Base-by-base conservation (phyloP, 2,888 invertebrate species). In the Deilephila porcellus region DNA sequence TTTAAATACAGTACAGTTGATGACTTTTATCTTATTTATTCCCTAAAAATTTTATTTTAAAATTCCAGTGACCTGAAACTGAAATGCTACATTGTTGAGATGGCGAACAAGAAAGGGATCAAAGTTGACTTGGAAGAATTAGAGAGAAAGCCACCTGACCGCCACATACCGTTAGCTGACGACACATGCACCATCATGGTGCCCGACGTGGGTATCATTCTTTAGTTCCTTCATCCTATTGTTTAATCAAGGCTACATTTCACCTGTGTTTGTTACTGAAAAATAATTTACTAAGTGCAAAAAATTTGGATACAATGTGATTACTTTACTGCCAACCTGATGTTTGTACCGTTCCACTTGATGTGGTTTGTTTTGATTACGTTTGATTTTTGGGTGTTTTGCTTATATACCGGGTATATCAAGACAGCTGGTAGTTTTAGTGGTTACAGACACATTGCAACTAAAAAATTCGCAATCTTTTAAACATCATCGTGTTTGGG, bases 121-220 rank as follows among this genome's bases (percentile, higher is more conserved):
- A 81, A 86, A 20, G 76, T 93, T 14, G 90, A 92, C 74, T 75
- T 88, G 7, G 87, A 90, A 17, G 83, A 86, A 71, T 60, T 90
- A 60, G 84, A 87, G 7, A 71, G 78, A 0, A 86, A 83, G 20
- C 77, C 75, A 53, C 74, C 80, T 17, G 76, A 62, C 1, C 80
- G 81, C 14, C 84, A 83, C 3, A 83, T 87, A 17, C 85, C 86
- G 0, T 80, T 83, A 20, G 76, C 82, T 0, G 86, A 88, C 8
- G 91, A 92, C 64, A 88, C 88, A 76, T 93, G 92, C 76, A 87
- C 91, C 19, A 91, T 93, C 29, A 85, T 91, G 74, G 84, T 92
- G 59, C 91, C 92, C 0, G 91, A 91, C 72, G 87, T 91, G 8
- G 91, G 84, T 70, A 86, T 90, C 25, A 83, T 91, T 52, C 83